Base-by-base conservation (phyloP, 2,888 invertebrate genomes). In the Hydropsyche betteni region DNA sequence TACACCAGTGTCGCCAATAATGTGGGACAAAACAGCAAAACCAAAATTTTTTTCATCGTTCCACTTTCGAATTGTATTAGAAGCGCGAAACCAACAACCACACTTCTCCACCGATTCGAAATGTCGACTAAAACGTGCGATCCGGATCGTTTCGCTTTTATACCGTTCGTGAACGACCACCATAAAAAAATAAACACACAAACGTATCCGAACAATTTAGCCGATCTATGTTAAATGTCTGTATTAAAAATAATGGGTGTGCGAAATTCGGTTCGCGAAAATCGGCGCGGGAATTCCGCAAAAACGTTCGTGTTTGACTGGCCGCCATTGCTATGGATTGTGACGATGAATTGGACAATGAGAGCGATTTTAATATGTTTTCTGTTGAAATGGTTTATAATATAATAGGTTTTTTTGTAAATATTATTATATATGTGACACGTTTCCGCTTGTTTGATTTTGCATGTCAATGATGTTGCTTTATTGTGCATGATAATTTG, bases 61-160 rank as follows among this genome's bases (percentile, higher is more conserved):
- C 61, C 24, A 61, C 61, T 61, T 61, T 61, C 10, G 1, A 24
- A 61, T 24, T 10, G n/a, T 51, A 51, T 51, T 51, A 61, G 33
- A 14, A 61, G 7, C 51, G 51, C 51, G 51, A 51, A 24, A 24
- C 33, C 61, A 61, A 61, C 36, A 64, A 36, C 64, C 33, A 64
- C 72, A 34, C 24, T 70, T 14, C 69, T 53, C 33, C 34, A 36
- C 16, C 58, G 34, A 38, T 58, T 53, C 12, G 36, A 53, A 70
- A 70, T 72, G 72, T 55, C 34, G 58, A 72, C 72, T 72, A 72
- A 50, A 72, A 61, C 34, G n/a, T 10, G 12, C 61, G 72, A 36
- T 44, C 72, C 44, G 53, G 44, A 38, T 55, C 58, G 61, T 72
- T 72, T 58, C 72, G 14, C 24, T 72, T 72, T 34, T 72, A 72